A percentile compares a stretch with the other conserved stretches of the same genome.
Conservation (phyloP, 2,888 invertebrate species). For the Gonocerus acuteangulatus region DNA sequence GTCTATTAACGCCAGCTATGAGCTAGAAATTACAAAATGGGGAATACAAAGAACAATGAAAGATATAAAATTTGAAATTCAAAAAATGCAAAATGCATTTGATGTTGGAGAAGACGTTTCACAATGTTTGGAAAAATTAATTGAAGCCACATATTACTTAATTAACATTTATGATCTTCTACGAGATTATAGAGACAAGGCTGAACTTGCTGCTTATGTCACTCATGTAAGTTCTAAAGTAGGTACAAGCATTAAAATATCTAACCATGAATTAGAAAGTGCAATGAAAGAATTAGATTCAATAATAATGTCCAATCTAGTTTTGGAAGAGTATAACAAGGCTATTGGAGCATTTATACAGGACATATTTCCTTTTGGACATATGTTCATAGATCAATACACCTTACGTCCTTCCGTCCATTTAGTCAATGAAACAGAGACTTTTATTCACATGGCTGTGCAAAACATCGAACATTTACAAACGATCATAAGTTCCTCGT, state of each 20-base stretch:
- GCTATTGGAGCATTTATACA: conserved; percentile 7
- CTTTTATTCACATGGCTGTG: not conserved
- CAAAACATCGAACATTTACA: not conserved
- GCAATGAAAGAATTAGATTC: not conserved
- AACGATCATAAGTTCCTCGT: not conserved
- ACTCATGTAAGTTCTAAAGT: not conserved
- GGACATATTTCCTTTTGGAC: conserved; percentile 6
- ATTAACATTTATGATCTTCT: not conserved
- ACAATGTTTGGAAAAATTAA: not conserved
- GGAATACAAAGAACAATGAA: not conserved
- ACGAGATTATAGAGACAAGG: not conserved
- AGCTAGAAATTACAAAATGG: not conserved
- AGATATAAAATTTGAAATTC: not conserved
- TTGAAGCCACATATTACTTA: not conserved
- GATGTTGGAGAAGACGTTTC: not conserved
- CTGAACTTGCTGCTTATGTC: not conserved
- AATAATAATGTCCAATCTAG: not conserved
- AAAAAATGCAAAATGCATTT: not conserved
- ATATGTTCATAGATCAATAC: not conserved
- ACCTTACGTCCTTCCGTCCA: not conserved
- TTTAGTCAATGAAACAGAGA: not conserved
- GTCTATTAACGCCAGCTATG: not conserved
- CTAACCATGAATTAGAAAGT: not conserved
- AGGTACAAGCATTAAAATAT: not conserved
- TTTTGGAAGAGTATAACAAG: not conserved